Evolutionary conservation across 2,888 invertebrate species (phyloP).

Genomic region (Keiferia lycopersicella): DNA sequence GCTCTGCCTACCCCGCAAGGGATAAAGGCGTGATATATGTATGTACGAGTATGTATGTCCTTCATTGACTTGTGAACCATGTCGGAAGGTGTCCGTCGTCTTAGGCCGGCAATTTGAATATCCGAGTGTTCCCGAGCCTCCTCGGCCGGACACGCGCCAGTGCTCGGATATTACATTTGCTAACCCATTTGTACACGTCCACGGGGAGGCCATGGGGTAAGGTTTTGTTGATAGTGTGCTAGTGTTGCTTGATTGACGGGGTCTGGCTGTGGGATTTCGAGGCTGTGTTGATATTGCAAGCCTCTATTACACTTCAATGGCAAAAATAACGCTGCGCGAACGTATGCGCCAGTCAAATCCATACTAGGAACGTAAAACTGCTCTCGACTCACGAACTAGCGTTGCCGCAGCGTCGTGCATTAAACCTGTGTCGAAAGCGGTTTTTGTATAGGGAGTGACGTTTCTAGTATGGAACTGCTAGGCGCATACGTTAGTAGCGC

Average conservation of each 20-base stretch:
- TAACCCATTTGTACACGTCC: constrained; percentile 79
- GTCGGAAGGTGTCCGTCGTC: constrained; percentile 32
- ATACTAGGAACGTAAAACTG: no score
- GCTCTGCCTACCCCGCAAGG: no score
- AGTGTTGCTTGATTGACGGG: constrained; percentile 7
- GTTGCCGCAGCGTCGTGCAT: no score
- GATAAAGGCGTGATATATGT: no score
- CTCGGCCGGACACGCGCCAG: constrained; percentile 66
- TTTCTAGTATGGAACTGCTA: no score
- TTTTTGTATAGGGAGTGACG: no score
- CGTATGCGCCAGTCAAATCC: no score
- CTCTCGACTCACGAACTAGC: no score
- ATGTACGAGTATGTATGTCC: not conserved
- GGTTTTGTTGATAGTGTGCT: constrained; percentile 8
- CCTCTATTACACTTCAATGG: no score
- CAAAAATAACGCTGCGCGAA: no score
- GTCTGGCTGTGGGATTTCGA: not conserved
- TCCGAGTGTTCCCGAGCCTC: constrained; percentile 43
- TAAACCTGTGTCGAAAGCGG: no score
- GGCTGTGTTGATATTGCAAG: not conserved
- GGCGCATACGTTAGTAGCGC: no score
- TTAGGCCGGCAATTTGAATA: constrained; percentile 67
- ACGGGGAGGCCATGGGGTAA: constrained; percentile 17
- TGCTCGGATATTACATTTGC: constrained; percentile 80
- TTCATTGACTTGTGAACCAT: not conserved